phyloP scores from a whole-genome alignment of 2,888 invertebrate species.

The Trilocha varians region DNA sequence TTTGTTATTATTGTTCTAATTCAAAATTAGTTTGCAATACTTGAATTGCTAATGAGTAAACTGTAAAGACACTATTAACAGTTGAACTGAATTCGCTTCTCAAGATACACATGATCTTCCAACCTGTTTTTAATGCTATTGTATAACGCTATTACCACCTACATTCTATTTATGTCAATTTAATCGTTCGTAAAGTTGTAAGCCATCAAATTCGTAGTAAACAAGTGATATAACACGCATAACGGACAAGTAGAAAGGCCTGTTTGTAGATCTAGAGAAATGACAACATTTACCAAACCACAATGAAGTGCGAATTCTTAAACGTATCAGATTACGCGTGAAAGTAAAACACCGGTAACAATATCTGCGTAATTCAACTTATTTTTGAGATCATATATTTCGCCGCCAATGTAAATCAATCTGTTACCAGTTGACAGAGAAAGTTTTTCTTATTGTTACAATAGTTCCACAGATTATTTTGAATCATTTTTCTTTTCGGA shows the following conservation, averaged over 20 bases:
- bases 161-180: too few species aligned
- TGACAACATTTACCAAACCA: slow-evolving; percentile 22
- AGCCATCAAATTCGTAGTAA: neutral
- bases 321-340: slow-evolving; percentile 28
- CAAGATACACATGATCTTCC: too few species aligned
- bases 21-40: too few species aligned
- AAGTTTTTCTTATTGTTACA: too few species aligned
- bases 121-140: too few species aligned
- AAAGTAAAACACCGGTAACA: slow-evolving; percentile 20
- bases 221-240: neutral
- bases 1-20: too few species aligned
- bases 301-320: slow-evolving; percentile 23
- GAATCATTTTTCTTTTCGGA: too few species aligned
- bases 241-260: neutral
- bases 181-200: neutral
- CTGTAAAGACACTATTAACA: too few species aligned
- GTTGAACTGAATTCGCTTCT: too few species aligned
- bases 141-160: too few species aligned
- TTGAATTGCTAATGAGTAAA: too few species aligned
- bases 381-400: slow-evolving; percentile 19
- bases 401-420: slow-evolving; percentile 25
- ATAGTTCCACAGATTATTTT: too few species aligned
- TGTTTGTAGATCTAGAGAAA: neutral
- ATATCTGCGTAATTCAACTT: slow-evolving; percentile 24
- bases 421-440: neutral